Percentiles rank a stretch among this genome's conserved stretches.
Evolutionary conservation across 2,113 vertebrate species (phyloP).

Genomic region (Otocyon megalotis): DNA sequence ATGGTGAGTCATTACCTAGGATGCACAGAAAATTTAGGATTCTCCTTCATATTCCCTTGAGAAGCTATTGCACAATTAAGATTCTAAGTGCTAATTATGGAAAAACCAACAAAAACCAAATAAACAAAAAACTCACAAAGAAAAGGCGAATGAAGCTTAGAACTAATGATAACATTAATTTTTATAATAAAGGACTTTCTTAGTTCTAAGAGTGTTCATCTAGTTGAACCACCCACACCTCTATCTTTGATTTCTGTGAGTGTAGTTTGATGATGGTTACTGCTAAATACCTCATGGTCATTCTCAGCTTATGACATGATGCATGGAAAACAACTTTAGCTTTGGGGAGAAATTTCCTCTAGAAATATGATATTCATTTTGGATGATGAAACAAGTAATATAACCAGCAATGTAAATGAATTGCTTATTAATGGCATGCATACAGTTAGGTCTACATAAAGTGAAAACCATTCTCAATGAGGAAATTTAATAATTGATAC

Average conservation of each 20-base stretch:
- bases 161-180: neutral
- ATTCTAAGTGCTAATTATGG: neutral
- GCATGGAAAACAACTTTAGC: slow-evolving; percentile 33
- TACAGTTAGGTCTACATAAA: neutral
- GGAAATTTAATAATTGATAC: neutral
- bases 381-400: neutral
- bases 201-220: neutral
- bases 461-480: neutral
- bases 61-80: neutral
- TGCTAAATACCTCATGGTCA: neutral
- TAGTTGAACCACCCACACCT: neutral
- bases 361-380: slow-evolving; percentile 10
- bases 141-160: neutral
- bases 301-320: neutral
- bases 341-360: neutral
- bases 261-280: neutral
- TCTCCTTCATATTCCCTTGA: neutral
- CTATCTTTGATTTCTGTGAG: neutral
- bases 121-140: neutral
- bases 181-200: neutral
- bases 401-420: neutral
- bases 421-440: neutral
- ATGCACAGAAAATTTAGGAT: neutral
- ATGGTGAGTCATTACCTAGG: neutral
- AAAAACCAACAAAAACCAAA: slow-evolving; percentile 1